These are phyloP conservation scores for Hirtodrosophila trivittata DNA, from an alignment of 2,888 invertebrate genomes.

Conservation along the genomic window DNA sequence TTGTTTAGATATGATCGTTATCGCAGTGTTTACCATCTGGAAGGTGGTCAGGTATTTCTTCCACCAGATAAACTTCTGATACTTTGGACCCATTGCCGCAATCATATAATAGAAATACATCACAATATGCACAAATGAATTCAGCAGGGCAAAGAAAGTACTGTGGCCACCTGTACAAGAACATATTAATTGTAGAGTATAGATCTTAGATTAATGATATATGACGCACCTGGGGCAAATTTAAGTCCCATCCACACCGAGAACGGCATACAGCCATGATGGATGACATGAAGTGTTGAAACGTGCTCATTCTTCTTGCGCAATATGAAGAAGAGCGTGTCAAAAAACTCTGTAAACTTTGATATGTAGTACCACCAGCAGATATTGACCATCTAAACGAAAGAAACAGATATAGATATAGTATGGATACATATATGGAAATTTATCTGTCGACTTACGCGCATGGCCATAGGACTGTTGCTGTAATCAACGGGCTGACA, in stretches of 20 bases:
- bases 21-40: slow-evolving; percentile 90
- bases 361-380: slow-evolving; percentile 99
- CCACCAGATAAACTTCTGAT: slow-evolving; percentile 98
- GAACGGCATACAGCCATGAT: slow-evolving; percentile 98
- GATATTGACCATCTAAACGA: slow-evolving; percentile 92
- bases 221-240: slow-evolving; percentile 92
- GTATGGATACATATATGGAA: not conserved
- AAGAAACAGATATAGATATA: not conserved
- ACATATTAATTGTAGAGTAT: too few relatives aligned
- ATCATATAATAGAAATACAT: slow-evolving; percentile 99
- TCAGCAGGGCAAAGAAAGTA: slow-evolving; percentile 96
- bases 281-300: slow-evolving; percentile 96
- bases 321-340: slow-evolving; percentile 97
- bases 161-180: slow-evolving; percentile 93
- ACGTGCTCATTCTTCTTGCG: slow-evolving; percentile 97
- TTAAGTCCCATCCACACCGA: slow-evolving; percentile 98
- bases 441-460: slow-evolving; percentile 84
- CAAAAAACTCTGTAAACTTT: slow-evolving; percentile 98
- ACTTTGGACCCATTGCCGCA: slow-evolving; percentile 96
- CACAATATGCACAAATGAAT: slow-evolving; percentile 97
- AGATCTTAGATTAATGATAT: too few relatives aligned
- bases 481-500: slow-evolving; percentile 96
- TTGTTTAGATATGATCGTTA: not conserved
- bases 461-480: slow-evolving; percentile 88
- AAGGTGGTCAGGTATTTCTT: slow-evolving; percentile 97